A percentile compares a stretch with the other conserved stretches of the same genome.
These are phyloP conservation scores for Noctilio leporinus DNA, from an alignment of 2,113 vertebrate species.

Conservation along the genomic window DNA sequence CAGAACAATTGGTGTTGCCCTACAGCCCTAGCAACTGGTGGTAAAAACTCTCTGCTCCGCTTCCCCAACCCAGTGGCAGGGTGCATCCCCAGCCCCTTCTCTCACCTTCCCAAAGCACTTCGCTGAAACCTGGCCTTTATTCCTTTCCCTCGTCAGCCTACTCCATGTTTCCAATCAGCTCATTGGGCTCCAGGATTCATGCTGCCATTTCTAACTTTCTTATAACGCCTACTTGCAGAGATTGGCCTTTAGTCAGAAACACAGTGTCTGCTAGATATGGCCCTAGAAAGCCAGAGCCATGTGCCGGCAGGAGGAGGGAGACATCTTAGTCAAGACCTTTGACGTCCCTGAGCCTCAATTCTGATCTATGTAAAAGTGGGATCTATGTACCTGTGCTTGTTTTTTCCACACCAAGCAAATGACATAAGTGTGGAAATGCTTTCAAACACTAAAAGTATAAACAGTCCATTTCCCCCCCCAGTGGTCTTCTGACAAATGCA, in stretches of 20 bases:
- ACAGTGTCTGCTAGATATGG: background rate
- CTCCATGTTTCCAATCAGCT: background rate
- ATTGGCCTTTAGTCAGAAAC: background rate
- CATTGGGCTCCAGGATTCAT: background rate
- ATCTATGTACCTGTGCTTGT: background rate
- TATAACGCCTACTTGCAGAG: background rate
- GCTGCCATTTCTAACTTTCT: background rate
- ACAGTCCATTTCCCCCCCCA: accelerated
- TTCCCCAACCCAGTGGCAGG: background rate
- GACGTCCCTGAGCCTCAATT: background rate
- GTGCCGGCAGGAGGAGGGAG: too few species aligned
- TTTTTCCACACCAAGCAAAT: background rate
- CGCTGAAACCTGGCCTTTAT: background rate
- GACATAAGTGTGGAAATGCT: background rate
- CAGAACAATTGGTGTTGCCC: background rate
- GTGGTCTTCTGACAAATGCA: background rate
- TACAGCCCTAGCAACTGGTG: background rate
- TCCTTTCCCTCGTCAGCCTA: background rate
- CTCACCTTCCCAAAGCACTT: background rate
- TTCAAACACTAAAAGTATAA: background rate
- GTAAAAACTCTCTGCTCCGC: background rate
- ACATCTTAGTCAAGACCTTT: background rate
- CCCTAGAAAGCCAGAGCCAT: background rate
- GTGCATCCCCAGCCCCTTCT: background rate
- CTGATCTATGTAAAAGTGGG: background rate